Base-by-base conservation (phyloP, 2,888 invertebrate species). In the Cylloceria caligata region DNA sequence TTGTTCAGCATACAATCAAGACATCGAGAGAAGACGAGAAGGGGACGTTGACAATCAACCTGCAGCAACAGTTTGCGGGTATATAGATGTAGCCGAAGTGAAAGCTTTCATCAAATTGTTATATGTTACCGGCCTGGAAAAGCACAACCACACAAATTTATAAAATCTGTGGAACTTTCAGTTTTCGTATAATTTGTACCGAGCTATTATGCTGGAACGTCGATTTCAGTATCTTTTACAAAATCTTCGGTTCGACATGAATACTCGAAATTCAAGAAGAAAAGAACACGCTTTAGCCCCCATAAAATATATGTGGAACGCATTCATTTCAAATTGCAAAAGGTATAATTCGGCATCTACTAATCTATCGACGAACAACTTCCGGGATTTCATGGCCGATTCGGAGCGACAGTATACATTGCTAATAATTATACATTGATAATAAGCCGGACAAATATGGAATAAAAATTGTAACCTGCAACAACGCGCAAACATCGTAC, bases 401-500 rank as follows among this genome's bases (percentile, higher is more conserved):
- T 74, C 24, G 7, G 21, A 2, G 49, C 64, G 3, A 34, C 47
- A 49, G 72, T 80, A 30, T 84, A 80, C 30, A 71, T 80, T 9
- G 47, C 72, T 87, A 68, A 88, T 86, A n/a, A n/a, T n/a, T n/a
- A n/a, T n/a, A n/a, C n/a, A n/a, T n/a, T n/a, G n/a, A n/a, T n/a
- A n/a, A n/a, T n/a, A n/a, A n/a, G n/a, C 83, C 73, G n/a, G n/a
- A n/a, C n/a, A n/a, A n/a, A n/a, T n/a, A n/a, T n/a, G n/a, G n/a
- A n/a, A n/a, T n/a, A n/a, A n/a, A n/a, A n/a, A n/a, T n/a, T n/a
- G n/a, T n/a, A n/a, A n/a, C n/a, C n/a, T n/a, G n/a, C n/a, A n/a
- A 89, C 71, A 89, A 88, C 73, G 90, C n/a, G n/a, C n/a, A n/a
- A n/a, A 91, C 84, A 88, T 86, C n/a, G 67, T 85, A 91, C 81